Conservation (phyloP, 2,113 vertebrate species). For the Dasyornis broadbenti region DNA sequence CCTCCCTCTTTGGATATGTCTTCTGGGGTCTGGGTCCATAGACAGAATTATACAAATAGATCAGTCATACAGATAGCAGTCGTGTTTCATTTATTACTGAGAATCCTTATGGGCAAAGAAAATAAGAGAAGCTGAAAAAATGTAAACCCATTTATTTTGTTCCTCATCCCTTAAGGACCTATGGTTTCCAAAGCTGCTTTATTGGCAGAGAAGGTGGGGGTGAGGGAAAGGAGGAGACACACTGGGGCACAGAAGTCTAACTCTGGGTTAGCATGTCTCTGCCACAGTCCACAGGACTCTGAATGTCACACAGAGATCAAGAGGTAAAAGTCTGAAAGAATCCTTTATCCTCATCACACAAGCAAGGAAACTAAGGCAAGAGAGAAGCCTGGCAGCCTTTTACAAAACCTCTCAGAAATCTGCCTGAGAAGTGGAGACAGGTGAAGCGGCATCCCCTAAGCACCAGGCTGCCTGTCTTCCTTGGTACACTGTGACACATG, state of each 20-base stretch:
- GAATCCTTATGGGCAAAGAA: constrained; percentile 87
- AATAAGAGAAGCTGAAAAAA: constrained; percentile 77
- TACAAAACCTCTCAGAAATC: neutral
- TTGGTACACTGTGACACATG: neutral
- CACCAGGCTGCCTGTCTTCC: neutral
- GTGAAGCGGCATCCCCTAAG: neutral
- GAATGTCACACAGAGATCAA: neutral
- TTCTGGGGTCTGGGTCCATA: constrained; percentile 75
- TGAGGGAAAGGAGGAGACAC: neutral
- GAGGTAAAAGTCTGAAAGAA: neutral
- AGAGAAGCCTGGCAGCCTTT: neutral
- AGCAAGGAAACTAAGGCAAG: neutral
- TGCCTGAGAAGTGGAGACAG: neutral
- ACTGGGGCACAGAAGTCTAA: neutral
- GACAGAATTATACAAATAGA: constrained; percentile 85
- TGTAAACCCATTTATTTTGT: constrained; percentile 82
- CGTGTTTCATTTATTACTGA: constrained; percentile 89
- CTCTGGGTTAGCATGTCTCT: neutral
- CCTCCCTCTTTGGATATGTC: neutral
- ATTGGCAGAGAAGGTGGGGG: neutral
- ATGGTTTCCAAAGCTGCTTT: constrained; percentile 61
- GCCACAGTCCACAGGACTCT: neutral
- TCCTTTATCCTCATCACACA: neutral
- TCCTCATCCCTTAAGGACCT: constrained; percentile 76
- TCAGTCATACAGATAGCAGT: constrained; percentile 82